Base-by-base conservation (phyloP, 2,888 invertebrate species). In the Drosophila prolongata region DNA sequence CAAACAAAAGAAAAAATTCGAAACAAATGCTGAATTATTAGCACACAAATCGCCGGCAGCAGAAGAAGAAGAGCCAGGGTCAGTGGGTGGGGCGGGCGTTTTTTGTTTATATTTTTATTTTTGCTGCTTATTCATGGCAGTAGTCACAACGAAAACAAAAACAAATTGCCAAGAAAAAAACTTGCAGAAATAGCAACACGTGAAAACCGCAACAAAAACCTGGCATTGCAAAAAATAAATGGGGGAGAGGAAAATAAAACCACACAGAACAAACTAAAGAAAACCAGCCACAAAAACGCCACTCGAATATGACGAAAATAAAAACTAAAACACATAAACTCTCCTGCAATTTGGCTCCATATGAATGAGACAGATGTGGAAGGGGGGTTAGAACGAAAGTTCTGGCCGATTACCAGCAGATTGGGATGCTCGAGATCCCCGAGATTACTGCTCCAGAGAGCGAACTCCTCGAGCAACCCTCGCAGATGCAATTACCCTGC, bases 11-110 rank as follows among this genome's bases (percentile, higher is more conserved):
- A 60, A 58, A 74, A 62, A 75, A 59, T 56, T 54, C 27, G 64
- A 75, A 75, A 86, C 83, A 83, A 83, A 83, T 85, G 86, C 75
- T 77, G 82, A 83, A 85, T 85, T 83, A 83, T 83, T 87, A 87
- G 82, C 86, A 76, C 87, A 72, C 64, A 64, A 52, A 70, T 65
- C 74, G 62, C 46, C 80, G 58, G 70, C 61, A 60, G 52, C 67
- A 44, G 19, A 35, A 35, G 43, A 43, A 30, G 43, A 5, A n/a
- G 47, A 40, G 44, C 27, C 35, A 67, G 75, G 44, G 70, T 57
- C 64, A 66, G 58, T 40, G 67, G 52, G 43, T 24, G 46, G 6
- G 24, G 46, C 19, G 46, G 52, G 59, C 59, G 55, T 50, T 59
- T 67, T n/a, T 68, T 56, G 44, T 37, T 55, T 50, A 49, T 65